These are phyloP conservation scores for Coendou prehensilis DNA, from an alignment of 2,797 vertebrate genomes.

Conservation along the genomic window DNA sequence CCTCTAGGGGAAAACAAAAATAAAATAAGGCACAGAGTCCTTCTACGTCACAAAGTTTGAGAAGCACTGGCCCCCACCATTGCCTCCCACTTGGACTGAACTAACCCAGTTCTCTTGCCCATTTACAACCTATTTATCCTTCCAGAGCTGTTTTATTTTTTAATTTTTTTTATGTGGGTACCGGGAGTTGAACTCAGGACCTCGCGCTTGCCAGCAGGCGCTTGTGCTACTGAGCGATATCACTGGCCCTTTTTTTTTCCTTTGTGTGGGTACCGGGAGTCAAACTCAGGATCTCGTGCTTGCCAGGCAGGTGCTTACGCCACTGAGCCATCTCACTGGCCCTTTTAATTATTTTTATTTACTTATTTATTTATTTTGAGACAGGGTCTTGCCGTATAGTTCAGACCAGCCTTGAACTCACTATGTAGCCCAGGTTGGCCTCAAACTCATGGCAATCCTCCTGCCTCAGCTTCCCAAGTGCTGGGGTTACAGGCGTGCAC, in stretches of 20 bases:
- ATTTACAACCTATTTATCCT: neutral
- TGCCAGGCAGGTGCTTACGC: too few relatives aligned
- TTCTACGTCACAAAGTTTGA: neutral
- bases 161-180: too few relatives aligned
- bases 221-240: too few relatives aligned
- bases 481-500: neutral
- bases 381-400: neutral
- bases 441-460: neutral
- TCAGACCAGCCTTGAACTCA: too few relatives aligned
- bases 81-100: neutral
- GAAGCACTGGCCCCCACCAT: rapidly evolving
- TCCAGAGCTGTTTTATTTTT: neutral
- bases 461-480: neutral
- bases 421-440: neutral
- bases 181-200: too few relatives aligned
- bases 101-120: neutral
- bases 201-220: too few relatives aligned
- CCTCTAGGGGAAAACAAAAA: neutral
- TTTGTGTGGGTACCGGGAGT: too few relatives aligned
- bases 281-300: too few relatives aligned
- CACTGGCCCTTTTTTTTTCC: too few relatives aligned
- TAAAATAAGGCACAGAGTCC: neutral
- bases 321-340: too few relatives aligned
- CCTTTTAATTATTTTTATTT: neutral
- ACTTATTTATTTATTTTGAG: too few relatives aligned